These are phyloP conservation scores for Aphidius colemani DNA, from an alignment of 2,888 invertebrate genomes.

Conservation along the genomic window DNA sequence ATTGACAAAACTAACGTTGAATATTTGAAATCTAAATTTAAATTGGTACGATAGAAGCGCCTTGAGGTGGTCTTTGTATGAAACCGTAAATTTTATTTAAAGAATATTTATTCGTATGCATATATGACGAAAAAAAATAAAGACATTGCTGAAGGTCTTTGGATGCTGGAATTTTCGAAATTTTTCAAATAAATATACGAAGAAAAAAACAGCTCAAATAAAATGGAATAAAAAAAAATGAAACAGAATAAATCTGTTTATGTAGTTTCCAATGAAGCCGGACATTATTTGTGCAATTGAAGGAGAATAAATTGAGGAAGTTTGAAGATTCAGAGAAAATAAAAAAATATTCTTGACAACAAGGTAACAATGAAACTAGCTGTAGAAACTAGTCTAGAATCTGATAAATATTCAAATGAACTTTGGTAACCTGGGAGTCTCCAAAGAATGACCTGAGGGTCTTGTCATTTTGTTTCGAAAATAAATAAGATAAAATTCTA, in stretches of 20 bases:
- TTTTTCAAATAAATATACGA: no score
- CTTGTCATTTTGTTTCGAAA: neutral
- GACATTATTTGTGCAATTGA: no score
- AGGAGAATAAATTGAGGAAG: no score
- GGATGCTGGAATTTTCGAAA: no score
- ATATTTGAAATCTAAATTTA: slow-evolving; percentile 51
- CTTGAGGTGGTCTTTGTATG: slow-evolving; percentile 15
- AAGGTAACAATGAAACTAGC: slow-evolving; percentile 21
- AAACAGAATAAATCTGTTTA: no score
- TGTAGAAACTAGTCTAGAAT: slow-evolving; percentile 4
- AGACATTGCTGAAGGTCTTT: neutral
- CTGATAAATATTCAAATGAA: slow-evolving; percentile 30
- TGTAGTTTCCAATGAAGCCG: no score
- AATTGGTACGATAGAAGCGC: slow-evolving; percentile 34
- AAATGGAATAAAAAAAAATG: no score
- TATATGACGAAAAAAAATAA: neutral
- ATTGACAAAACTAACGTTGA: slow-evolving; percentile 31
- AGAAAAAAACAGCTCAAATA: no score
- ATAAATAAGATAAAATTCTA: neutral
- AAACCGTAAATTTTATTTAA: slow-evolving; percentile 22
- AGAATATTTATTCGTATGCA: neutral
- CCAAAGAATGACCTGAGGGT: slow-evolving; percentile 2
- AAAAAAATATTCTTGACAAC: slow-evolving; percentile 4
- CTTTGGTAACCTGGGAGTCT: slow-evolving; percentile 12
- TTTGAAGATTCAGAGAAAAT: neutral